Conservation (phyloP, 2,888 invertebrate genomes). For the Dolichopus griseipennis region DNA sequence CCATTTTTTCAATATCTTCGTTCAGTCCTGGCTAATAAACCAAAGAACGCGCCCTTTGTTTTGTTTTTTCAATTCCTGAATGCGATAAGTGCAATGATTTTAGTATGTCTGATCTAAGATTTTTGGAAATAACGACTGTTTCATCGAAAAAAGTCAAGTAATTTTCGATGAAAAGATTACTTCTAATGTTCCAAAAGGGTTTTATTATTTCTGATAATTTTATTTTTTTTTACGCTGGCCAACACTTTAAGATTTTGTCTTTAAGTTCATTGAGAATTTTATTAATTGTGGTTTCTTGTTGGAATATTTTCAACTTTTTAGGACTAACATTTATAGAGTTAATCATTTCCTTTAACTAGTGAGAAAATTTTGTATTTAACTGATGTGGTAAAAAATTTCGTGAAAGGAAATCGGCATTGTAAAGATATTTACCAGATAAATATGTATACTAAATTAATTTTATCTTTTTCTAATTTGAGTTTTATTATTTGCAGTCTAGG, state of each 20-base stretch:
- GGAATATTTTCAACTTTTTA: slow-evolving; percentile 14
- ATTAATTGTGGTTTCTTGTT: slow-evolving; percentile 14
- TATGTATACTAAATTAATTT: slow-evolving; percentile 12
- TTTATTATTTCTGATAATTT: slow-evolving; percentile 1
- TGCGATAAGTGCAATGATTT: slow-evolving; percentile 12
- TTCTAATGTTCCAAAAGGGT: background rate
- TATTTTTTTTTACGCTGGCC: slow-evolving; percentile 11
- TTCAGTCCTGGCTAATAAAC: slow-evolving; percentile 17
- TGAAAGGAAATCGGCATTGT: slow-evolving; percentile 15
- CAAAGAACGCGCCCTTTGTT: slow-evolving; percentile 13
- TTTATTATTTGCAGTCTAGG: slow-evolving; percentile 16
- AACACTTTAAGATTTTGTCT: slow-evolving; percentile 7
- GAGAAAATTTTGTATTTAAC: slow-evolving; percentile 4
- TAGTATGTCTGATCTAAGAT: background rate
- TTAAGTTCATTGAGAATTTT: background rate
- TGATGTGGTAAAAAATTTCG: slow-evolving; percentile 4
- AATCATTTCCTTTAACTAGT: slow-evolving; percentile 14
- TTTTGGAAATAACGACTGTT: background rate
- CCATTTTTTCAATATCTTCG: slow-evolving; percentile 14
- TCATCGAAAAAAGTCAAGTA: slow-evolving; percentile 12
- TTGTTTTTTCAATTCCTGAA: slow-evolving; percentile 17
- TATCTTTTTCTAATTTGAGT: slow-evolving; percentile 17
- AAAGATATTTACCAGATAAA: slow-evolving; percentile 14
- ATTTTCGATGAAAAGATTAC: slow-evolving; percentile 8
- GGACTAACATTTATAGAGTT: slow-evolving; percentile 16